Evolutionary conservation across 2,797 vertebrate species (phyloP).

Genomic region (Euthynnus affinis): DNA sequence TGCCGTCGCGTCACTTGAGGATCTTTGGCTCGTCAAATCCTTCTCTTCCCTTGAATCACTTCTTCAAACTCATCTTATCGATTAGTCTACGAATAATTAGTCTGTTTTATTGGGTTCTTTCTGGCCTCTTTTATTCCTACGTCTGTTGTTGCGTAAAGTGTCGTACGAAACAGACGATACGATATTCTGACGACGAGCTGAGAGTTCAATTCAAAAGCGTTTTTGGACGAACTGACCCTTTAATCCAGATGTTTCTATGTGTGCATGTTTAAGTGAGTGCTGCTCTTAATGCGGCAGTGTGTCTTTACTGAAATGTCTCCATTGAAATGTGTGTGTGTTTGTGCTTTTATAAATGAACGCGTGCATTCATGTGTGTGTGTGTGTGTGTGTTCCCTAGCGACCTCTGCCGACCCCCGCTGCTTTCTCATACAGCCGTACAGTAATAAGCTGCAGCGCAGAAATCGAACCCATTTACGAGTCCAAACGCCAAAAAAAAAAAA

Average conservation of each 20-base stretch:
- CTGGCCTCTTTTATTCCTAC: too few relatives aligned
- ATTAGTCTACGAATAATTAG: too few relatives aligned
- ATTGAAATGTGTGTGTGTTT: too few relatives aligned
- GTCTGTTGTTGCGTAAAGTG: too few relatives aligned
- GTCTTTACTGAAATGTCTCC: not conserved
- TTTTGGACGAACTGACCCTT: not conserved
- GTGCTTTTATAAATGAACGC: not conserved
- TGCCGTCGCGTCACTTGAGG: too few relatives aligned
- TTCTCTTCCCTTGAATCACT: too few relatives aligned
- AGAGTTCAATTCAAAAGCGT: too few relatives aligned
- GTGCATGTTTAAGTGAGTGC: not conserved
- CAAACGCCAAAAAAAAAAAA: constrained; percentile 43
- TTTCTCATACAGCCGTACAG: constrained; percentile 67
- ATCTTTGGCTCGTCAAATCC: too few relatives aligned
- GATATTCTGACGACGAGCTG: too few relatives aligned
- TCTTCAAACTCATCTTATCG: too few relatives aligned
- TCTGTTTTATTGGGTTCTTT: too few relatives aligned
- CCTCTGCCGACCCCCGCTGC: constrained; percentile 60
- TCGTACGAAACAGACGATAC: too few relatives aligned
- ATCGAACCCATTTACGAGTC: constrained; percentile 72
- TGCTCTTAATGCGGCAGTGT: constrained; percentile 1
- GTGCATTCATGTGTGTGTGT: not conserved
- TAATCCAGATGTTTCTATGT: not conserved
- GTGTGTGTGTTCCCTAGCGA: constrained; percentile 6
- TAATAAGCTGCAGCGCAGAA: constrained; percentile 73